phyloP scores from a whole-genome alignment of 2,113 vertebrate species.

The Erinaceus europaeus region DNA sequence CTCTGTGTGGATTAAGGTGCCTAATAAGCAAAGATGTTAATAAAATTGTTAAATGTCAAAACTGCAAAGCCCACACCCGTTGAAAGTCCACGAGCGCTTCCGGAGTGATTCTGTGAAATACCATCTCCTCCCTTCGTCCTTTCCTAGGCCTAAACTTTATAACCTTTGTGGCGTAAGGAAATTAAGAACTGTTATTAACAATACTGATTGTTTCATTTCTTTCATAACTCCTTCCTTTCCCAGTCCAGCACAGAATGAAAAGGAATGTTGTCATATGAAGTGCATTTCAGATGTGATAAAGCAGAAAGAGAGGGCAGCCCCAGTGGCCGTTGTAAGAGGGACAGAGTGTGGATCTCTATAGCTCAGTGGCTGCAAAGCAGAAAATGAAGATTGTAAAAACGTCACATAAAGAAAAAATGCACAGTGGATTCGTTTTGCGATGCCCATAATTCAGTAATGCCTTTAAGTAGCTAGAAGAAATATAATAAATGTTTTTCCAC shows the following conservation, averaged over 20 bases:
- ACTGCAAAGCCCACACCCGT: conserved; percentile 14
- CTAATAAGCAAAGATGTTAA: conserved; percentile 59
- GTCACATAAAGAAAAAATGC: conserved; percentile 98
- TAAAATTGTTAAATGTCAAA: conserved; percentile 72
- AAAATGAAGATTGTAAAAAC: conserved; percentile 99
- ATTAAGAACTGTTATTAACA: conserved; percentile 57
- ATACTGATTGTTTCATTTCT: conserved; percentile 68
- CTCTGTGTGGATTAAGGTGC: conserved; percentile 8
- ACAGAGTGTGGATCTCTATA: conserved; percentile 87
- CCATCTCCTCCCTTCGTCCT: conserved; percentile 41
- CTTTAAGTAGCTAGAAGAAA: conserved; percentile 98
- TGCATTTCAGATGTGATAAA: conserved; percentile 82
- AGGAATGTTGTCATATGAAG: conserved; percentile 82
- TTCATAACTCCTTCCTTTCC: conserved; percentile 72
- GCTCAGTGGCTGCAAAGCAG: conserved; percentile 95
- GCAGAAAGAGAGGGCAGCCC: conserved; percentile 87
- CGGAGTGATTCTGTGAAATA: conserved; percentile 35
- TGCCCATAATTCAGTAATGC: conserved; percentile 95
- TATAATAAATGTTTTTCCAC: conserved; percentile 97
- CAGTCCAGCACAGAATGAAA: conserved; percentile 72
- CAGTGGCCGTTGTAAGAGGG: conserved; percentile 89
- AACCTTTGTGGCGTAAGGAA: conserved; percentile 57
- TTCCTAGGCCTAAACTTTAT: conserved; percentile 64
- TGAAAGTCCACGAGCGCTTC: conserved; percentile 46
- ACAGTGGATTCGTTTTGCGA: conserved; percentile 91